A percentile compares a stretch with the other conserved stretches of the same genome.
Evolutionary conservation across 2,797 vertebrate genomes (phyloP).

Genomic region (Smutsia gigantea): DNA sequence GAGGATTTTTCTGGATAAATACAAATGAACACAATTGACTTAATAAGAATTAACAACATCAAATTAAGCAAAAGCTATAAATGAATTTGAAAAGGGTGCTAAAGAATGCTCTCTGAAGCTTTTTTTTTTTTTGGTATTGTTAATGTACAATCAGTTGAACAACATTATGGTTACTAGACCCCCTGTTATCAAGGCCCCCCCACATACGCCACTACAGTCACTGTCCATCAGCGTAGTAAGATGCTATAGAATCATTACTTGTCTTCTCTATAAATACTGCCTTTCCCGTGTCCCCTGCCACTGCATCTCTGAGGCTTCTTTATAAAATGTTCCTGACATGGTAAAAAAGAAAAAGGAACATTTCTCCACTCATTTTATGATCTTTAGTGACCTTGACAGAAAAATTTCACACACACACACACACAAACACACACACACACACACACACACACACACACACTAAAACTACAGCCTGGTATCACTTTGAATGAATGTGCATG

Average conservation of each 20-base stretch:
- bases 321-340: background rate
- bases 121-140: background rate
- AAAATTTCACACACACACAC: background rate
- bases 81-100: background rate
- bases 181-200: too few relatives aligned
- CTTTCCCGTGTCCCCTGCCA: too few relatives aligned
- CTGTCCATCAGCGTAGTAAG: too few relatives aligned
- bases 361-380: conserved; percentile 2
- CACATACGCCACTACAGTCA: too few relatives aligned
- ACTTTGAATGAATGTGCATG: background rate
- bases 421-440: background rate
- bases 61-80: conserved; percentile 18
- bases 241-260: too few relatives aligned
- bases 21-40: conserved; percentile 18
- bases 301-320: too few relatives aligned
- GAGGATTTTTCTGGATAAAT: background rate
- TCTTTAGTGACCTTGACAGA: conserved; percentile 28
- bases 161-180: too few relatives aligned
- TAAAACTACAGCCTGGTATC: background rate
- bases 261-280: too few relatives aligned
- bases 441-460: background rate
- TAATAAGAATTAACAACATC: conserved; percentile 32
- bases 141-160: too few relatives aligned
- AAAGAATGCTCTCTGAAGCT: background rate
- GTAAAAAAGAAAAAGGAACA: background rate